Conservation (phyloP, 2,797 vertebrate genomes). For the Darevskia nairensis region DNA sequence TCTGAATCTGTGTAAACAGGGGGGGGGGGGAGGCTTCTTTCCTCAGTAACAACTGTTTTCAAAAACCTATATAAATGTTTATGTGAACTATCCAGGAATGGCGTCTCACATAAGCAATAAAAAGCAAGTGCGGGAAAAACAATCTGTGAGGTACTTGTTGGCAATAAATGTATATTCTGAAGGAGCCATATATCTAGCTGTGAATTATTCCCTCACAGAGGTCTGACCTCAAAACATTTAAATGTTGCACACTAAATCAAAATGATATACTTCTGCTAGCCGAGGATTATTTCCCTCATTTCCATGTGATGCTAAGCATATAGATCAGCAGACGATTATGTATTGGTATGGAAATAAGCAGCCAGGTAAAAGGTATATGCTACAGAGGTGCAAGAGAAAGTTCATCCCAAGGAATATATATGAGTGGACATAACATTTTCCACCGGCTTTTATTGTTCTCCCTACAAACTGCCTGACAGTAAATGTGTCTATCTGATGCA, state of each 20-base stretch:
- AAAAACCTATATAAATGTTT: conserved; percentile 84
- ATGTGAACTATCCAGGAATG: conserved; percentile 75
- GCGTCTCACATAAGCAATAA: conserved; percentile 70
- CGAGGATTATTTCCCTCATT: conserved; percentile 64
- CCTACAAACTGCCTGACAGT: conserved; percentile 61
- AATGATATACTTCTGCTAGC: conserved; percentile 71
- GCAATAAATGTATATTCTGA: conserved; percentile 74
- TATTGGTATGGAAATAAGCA: conserved; percentile 72
- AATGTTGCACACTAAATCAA: conserved; percentile 79
- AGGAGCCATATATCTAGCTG: conserved; percentile 72
- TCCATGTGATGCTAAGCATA: conserved; percentile 64
- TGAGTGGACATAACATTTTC: conserved; percentile 53
- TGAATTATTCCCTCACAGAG: conserved; percentile 76
- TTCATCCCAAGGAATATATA: conserved; percentile 63
- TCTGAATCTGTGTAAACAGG: conserved; percentile 84
- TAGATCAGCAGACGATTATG: conserved; percentile 66
- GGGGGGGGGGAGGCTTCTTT: conserved; percentile 78
- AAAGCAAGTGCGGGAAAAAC: conserved; percentile 67
- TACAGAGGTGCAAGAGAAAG: conserved; percentile 50
- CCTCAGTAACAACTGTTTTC: conserved; percentile 83
- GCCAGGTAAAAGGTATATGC: conserved; percentile 60
- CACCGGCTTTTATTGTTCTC: conserved; percentile 60
- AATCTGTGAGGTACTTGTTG: conserved; percentile 60
- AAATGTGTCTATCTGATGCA: conserved; percentile 41
- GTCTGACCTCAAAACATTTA: conserved; percentile 81